phyloP scores from a whole-genome alignment of 2,113 vertebrate species.

The Phrynosoma blainvillii region DNA sequence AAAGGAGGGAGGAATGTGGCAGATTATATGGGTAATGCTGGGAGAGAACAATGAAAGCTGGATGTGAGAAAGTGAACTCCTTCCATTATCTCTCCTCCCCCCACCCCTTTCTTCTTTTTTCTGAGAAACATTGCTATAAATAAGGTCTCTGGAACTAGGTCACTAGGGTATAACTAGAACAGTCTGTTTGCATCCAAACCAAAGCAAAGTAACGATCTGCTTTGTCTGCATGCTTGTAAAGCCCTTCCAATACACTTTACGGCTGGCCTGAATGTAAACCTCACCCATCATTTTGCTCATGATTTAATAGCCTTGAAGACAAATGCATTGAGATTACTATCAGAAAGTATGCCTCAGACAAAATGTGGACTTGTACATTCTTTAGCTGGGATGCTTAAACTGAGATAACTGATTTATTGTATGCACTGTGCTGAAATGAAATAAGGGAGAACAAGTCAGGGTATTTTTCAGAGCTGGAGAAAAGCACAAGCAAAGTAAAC shows the following conservation, averaged over 20 bases:
- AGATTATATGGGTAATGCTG: background rate
- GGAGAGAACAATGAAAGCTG: constrained; percentile 1
- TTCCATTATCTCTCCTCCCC: background rate
- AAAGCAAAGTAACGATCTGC: background rate
- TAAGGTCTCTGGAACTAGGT: constrained; percentile 3
- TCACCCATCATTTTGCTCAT: background rate
- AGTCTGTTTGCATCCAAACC: background rate
- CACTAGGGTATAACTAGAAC: constrained; percentile 19
- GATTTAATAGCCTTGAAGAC: background rate
- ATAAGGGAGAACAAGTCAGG: too few relatives aligned
- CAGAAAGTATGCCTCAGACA: background rate
- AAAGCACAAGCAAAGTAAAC: too few relatives aligned
- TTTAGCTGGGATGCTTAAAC: background rate
- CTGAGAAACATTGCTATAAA: background rate
- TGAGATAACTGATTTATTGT: background rate
- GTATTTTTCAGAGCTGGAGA: too few relatives aligned
- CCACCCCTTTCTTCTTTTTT: background rate
- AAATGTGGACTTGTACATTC: background rate
- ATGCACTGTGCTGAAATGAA: background rate
- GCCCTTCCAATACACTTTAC: background rate
- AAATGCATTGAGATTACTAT: background rate
- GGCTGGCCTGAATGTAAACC: background rate
- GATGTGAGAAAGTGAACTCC: background rate
- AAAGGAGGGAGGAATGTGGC: background rate
- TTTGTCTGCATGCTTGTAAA: background rate